phyloP scores from a whole-genome alignment of 2,797 vertebrate species.

The Crax fasciolata region DNA sequence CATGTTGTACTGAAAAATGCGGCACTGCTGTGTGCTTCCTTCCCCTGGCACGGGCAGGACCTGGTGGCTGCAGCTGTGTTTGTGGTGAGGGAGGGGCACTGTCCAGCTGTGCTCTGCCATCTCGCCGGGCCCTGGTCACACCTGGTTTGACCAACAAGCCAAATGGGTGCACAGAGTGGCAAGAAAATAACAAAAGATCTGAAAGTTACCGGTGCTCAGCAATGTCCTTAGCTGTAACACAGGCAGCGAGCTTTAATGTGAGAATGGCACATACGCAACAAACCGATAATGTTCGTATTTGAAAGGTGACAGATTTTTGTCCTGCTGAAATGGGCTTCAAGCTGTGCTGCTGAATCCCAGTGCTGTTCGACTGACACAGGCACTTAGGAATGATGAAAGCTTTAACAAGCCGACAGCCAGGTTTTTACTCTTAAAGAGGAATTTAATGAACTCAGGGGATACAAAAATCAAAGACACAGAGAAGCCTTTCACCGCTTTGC shows the following conservation, averaged over 20 bases:
- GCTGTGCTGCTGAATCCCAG: not conserved
- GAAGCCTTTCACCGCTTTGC: not conserved
- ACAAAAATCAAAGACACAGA: not conserved
- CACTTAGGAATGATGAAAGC: not conserved
- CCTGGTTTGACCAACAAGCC: not conserved
- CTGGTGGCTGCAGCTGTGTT: not conserved
- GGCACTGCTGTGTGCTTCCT: not conserved
- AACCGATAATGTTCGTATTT: not conserved
- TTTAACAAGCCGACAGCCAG: not conserved
- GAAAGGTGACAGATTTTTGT: not conserved
- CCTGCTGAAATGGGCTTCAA: not conserved
- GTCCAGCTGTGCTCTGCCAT: not conserved
- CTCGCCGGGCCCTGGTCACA: not conserved
- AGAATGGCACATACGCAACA: not conserved
- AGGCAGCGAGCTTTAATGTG: not conserved
- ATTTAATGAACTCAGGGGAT: not conserved
- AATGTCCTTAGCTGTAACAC: not conserved
- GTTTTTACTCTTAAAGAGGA: not conserved
- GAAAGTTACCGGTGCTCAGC: not conserved
- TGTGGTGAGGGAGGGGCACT: accelerated
- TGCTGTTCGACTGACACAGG: not conserved
- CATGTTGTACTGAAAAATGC: not conserved
- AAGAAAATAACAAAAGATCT: not conserved
- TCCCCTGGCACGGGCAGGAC: not conserved
- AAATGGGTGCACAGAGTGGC: not conserved